phyloP scores from a whole-genome alignment of 2,113 vertebrate genomes.

The Paradoxurus hermaphroditus region DNA sequence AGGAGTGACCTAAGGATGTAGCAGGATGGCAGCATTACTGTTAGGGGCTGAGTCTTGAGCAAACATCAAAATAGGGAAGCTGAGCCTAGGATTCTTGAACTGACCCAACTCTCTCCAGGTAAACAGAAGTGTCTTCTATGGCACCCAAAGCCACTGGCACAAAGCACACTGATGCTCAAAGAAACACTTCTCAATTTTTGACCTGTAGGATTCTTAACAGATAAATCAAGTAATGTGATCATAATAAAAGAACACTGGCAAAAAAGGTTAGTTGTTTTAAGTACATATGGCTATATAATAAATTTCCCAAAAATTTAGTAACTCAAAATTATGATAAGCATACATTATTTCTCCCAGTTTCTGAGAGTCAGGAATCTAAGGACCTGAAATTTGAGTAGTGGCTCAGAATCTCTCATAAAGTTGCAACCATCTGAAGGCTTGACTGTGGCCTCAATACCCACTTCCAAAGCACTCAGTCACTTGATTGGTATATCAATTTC shows the following conservation, averaged over 20 bases:
- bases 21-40: not conserved
- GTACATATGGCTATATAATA: not conserved
- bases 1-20: not conserved
- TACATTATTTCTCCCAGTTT: not conserved
- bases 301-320: not conserved
- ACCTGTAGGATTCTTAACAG: not conserved
- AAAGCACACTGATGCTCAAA: not conserved
- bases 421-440: not conserved
- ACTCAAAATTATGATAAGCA: not conserved
- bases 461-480: not conserved
- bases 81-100: not conserved
- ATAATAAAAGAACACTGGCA: not conserved
- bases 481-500: not conserved
- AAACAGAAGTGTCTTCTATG: not conserved
- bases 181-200: not conserved
- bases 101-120: not conserved
- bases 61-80: not conserved
- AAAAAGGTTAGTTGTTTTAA: not conserved
- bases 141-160: not conserved
- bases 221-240: not conserved
- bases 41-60: not conserved
- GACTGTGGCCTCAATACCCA: not conserved
- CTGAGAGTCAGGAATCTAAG: not conserved
- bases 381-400: not conserved
- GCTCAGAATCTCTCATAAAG: not conserved